Conservation (phyloP, 2,797 vertebrate species). For the Hoplostethus atlanticus region DNA sequence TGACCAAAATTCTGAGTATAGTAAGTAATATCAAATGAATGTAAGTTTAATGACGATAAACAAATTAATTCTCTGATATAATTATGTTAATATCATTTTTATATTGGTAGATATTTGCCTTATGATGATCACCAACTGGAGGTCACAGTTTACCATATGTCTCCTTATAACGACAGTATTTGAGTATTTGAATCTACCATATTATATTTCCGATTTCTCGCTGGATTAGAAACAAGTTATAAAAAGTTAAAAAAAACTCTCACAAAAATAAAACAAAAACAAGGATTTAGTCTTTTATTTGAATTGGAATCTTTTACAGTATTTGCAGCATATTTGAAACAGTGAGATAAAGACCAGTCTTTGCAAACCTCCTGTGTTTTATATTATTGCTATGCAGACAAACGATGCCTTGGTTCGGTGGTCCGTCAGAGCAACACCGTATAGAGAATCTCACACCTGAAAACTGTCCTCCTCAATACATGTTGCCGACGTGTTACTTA, state of each 20-base stretch:
- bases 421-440: slow-evolving; percentile 3
- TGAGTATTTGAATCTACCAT: neutral
- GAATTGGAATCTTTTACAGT: slow-evolving; percentile 2
- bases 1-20: no score
- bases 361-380: neutral
- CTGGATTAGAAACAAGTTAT: no score
- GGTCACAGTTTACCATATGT: no score
- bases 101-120: no score
- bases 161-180: no score
- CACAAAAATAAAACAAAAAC: neutral
- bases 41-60: no score
- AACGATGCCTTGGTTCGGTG: slow-evolving; percentile 5
- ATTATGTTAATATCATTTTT: no score
- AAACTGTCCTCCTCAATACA: neutral
- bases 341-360: neutral
- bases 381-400: slow-evolving; percentile 36
- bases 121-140: no score
- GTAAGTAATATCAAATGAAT: no score
- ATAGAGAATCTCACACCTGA: neutral
- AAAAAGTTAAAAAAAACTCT: neutral
- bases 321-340: slow-evolving; percentile 22
- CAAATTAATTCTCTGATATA: no score
- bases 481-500: neutral
- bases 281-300: slow-evolving; percentile 23
- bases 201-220: neutral